Percentiles rank a stretch among this genome's conserved stretches.
These are phyloP conservation scores for Atta texana DNA, from an alignment of 1,140 invertebrate species.

Conservation along the genomic window DNA sequence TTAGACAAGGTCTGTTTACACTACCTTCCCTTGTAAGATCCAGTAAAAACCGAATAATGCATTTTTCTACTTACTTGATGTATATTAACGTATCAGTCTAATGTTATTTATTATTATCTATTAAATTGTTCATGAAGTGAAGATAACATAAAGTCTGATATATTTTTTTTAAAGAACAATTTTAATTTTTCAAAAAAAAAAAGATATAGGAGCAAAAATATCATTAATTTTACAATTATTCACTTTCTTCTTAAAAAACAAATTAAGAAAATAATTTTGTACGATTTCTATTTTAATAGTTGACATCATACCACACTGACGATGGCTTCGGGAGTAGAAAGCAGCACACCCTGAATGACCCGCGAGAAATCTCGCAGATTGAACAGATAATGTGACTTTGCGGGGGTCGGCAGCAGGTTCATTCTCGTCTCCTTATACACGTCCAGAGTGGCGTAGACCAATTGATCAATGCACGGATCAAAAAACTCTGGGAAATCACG, in stretches of 20 bases:
- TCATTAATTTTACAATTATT: too few species aligned
- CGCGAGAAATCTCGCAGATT: constrained; percentile 97
- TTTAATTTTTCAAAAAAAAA: neutral
- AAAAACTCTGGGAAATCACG: constrained; percentile 97
- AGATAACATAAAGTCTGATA: neutral
- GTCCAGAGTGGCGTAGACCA: constrained; percentile 94
- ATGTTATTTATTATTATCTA: too few species aligned
- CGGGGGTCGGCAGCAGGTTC: constrained; percentile 95
- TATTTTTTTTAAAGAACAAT: neutral
- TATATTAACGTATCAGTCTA: too few species aligned
- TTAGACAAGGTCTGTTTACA: too few species aligned
- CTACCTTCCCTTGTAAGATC: too few species aligned
- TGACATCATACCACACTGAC: constrained; percentile 69
- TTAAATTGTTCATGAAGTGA: neutral
- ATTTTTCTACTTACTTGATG: too few species aligned
- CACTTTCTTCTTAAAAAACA: neutral
- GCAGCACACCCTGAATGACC: constrained; percentile 91
- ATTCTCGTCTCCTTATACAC: constrained; percentile 94
- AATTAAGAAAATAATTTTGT: neutral
- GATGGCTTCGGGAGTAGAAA: constrained; percentile 76
- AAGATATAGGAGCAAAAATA: neutral
- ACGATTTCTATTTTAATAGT: neutral
- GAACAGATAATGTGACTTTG: constrained; percentile 98
- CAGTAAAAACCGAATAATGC: too few species aligned
- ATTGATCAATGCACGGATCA: constrained; percentile 93